Base-by-base conservation (phyloP, 2,113 vertebrate genomes). In the Chionodraco myersi region DNA sequence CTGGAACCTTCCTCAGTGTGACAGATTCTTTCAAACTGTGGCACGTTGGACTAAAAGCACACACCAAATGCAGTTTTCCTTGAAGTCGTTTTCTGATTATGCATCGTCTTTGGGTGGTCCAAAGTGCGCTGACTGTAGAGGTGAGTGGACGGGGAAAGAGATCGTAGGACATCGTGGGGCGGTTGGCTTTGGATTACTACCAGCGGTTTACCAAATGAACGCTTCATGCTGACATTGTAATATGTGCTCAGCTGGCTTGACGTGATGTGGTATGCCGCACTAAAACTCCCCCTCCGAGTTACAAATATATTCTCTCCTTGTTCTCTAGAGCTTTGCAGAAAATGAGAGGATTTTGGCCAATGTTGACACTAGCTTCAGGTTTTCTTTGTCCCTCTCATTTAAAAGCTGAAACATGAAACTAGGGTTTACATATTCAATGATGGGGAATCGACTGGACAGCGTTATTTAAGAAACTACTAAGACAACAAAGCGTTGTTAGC, bases 51-150 rank as follows among this genome's bases (percentile, higher is more conserved):
- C 61, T 69, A 16, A 65, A 70, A 59, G 47, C 41, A 76, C 1
- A 51, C 16, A 57, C 58, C 64, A 75, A 83, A 82, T 80, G 18
- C 15, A 23, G 12, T 44, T 41, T n/a, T 51, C 23, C 30, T 30
- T 60, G 1, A 69, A 45, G 10, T 44, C 56, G 2, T 49, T 76
- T 62, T 80, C 60, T 48, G 13, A 77, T 73, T 6, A n/a, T 48
- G 56, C 45, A 63, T 54, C 11, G 36, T 41, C 3, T 69, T 48
- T n/a, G 4, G 69, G 7, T 49, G 36, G 11, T 71, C 5, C 12
- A 36, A 45, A n/a, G 60, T 52, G 56, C 49, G 34, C 49, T 34
- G 51, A 68, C 45, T 74, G 30, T 45, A 51, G 5, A 16, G 0
- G 6, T 59, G 60, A 49, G n/a, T 23, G 23, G 44, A 71, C 30